phyloP scores from a whole-genome alignment of 2,888 invertebrate genomes.

The Volucella zonaria region DNA sequence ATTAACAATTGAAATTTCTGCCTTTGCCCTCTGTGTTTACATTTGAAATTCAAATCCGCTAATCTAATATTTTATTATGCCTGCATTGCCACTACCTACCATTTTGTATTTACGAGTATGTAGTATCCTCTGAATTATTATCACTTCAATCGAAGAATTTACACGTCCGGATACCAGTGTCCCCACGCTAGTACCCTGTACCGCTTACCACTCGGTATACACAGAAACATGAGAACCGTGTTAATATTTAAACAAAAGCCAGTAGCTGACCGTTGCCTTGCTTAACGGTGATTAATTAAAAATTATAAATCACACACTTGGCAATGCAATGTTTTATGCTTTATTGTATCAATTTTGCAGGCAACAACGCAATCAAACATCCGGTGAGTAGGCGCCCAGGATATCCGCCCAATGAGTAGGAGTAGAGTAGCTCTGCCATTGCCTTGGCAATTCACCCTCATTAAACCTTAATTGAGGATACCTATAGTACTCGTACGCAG shows the following conservation, averaged over 20 bases:
- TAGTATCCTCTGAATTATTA: constrained; percentile 39
- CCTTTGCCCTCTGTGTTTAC: constrained; percentile 39
- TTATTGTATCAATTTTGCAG: constrained; percentile 65
- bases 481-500: constrained; percentile 44
- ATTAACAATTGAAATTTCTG: constrained; percentile 7
- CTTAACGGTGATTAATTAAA: constrained; percentile 70
- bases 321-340: constrained; percentile 55
- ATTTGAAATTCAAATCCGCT: constrained; percentile 39
- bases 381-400: background rate
- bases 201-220: background rate
- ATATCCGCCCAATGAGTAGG: background rate
- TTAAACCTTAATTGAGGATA: constrained; percentile 67
- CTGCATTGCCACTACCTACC: constrained; percentile 53
- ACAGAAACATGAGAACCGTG: constrained; percentile 43
- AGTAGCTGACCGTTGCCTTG: constrained; percentile 44
- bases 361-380: background rate
- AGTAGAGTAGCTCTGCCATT: background rate
- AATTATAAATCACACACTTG: constrained; percentile 70
- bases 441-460: constrained; percentile 54
- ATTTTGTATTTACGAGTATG: constrained; percentile 5
- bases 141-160: constrained; percentile 52
- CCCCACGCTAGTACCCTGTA: background rate
- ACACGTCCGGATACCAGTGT: constrained; percentile 2
- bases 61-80: constrained; percentile 66
- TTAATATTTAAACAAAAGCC: constrained; percentile 71